Base-by-base conservation (phyloP, 2,888 invertebrate species). In the Cerastoderma edule region DNA sequence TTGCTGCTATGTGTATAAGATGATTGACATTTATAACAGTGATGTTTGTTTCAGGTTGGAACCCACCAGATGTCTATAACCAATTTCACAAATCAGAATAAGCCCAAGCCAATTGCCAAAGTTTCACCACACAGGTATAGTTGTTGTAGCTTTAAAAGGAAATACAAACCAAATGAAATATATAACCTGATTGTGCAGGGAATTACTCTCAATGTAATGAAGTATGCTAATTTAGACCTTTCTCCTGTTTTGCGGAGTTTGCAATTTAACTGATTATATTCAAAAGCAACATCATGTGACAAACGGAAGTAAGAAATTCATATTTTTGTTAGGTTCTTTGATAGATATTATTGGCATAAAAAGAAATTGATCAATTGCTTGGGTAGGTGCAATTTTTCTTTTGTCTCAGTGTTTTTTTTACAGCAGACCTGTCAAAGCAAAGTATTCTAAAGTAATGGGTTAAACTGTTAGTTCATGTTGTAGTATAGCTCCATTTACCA, bases 71-170 rank as follows among this genome's bases (percentile, higher is more conserved):
- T 80, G n/a, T 82, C 86, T 13, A 87, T 88, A 22, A 85, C 79
- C 48, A 57, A 80, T 39, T 88, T 87, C 77, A 81, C 86, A 13
- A 83, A 69, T 44, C 78, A 80, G 66, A 63, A 82, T 30, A 86
- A 84, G 68, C 60, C 64, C 4, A 70, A 63, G 33, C 89, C 89
- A 32, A 85, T 89, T 6, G 89, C 89, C 54, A 85, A 89, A 27
- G 86, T 89, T 19, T 83, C 85, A n/a, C 89, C 89, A 28, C 88
- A 88, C 19, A 85, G 87, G 85, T 86, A 75, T 22, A 24, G 39
- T 6, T 28, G 10, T 16, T 44, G 44, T 10, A 44, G 44, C 16
- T 13, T 10, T 13, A 44, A 44, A 13, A 44, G 10, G 16, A 16
- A 13, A 16, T 44, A 44, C 10, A n/a, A n/a, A n/a, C n/a, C n/a